Evolutionary conservation across 2,888 invertebrate genomes (phyloP).

Genomic region (Philereme transversata): DNA sequence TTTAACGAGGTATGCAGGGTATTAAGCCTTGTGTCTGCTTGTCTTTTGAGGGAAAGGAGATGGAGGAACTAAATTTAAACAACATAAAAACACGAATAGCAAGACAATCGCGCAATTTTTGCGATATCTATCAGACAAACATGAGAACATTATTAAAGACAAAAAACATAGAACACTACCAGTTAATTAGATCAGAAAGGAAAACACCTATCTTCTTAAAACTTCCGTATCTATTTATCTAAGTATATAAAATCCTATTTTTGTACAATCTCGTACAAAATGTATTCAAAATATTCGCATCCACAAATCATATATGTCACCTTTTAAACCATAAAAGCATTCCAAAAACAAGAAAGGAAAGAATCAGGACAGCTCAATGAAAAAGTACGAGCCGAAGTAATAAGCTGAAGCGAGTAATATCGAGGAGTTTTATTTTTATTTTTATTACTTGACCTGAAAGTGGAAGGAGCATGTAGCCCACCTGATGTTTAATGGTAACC

Average conservation of each 20-base stretch:
- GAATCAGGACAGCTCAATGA: conserved; percentile 48
- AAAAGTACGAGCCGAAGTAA: conserved; percentile 30
- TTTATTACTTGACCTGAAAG: background rate
- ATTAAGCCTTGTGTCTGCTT: too few relatives aligned
- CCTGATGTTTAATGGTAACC: too few relatives aligned
- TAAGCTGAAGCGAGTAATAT: conserved; percentile 33
- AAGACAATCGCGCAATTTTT: too few relatives aligned
- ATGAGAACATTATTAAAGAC: too few relatives aligned
- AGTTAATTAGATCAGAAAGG: too few relatives aligned
- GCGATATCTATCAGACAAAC: too few relatives aligned
- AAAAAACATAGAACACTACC: too few relatives aligned
- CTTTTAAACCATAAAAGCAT: conserved; percentile 71
- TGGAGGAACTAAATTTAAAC: too few relatives aligned
- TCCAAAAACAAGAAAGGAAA: conserved; percentile 65
- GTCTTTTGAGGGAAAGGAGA: too few relatives aligned
- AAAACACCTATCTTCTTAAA: background rate
- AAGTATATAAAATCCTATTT: background rate
- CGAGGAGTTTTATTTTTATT: background rate
- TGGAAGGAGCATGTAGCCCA: too few relatives aligned
- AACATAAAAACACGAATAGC: too few relatives aligned
- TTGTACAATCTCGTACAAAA: conserved; percentile 38
- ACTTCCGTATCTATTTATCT: background rate
- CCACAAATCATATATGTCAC: conserved; percentile 72
- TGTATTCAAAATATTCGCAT: conserved; percentile 65
- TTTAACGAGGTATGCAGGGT: too few relatives aligned